phyloP scores from a whole-genome alignment of 1,140 invertebrate species.

The Hyles vespertilio region DNA sequence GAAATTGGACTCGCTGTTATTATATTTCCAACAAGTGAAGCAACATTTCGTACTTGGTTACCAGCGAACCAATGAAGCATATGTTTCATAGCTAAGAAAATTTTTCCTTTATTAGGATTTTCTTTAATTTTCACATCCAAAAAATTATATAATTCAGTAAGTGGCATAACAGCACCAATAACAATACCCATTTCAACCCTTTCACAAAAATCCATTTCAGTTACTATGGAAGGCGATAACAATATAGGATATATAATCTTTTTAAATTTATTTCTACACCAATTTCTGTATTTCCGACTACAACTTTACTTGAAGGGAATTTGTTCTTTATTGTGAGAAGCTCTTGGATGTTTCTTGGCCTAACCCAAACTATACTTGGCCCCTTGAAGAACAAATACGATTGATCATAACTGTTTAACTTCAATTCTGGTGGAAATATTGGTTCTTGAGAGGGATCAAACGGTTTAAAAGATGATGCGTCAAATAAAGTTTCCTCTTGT shows the following conservation, averaged over 20 bases:
- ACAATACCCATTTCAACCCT: conserved; percentile 77
- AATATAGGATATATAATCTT: conserved; percentile 88
- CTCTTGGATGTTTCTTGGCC: conserved; percentile 83
- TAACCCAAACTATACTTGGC: conserved; percentile 85
- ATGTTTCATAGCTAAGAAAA: conserved; percentile 84
- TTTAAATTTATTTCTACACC: conserved; percentile 96
- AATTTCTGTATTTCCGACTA: conserved; percentile 97
- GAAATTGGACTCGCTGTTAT: conserved; percentile 97
- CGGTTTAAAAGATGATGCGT: conserved; percentile 81
- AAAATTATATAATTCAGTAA: conserved; percentile 82
- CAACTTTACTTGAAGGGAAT: conserved; percentile 87
- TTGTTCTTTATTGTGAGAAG: conserved; percentile 85
- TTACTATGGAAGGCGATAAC: conserved; percentile 84
- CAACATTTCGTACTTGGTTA: conserved; percentile 91
- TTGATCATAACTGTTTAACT: conserved; percentile 77
- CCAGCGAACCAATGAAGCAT: conserved; percentile 97
- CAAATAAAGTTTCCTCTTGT: conserved; percentile 57
- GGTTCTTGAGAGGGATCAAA: conserved; percentile 92
- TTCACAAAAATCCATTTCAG: conserved; percentile 81
- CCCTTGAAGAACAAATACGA: conserved; percentile 83
- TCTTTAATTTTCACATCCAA: conserved; percentile 78
- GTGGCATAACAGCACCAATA: conserved; percentile 88
- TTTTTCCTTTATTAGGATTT: conserved; percentile 78
- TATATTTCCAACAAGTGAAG: conserved; percentile 93
- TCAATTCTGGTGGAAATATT: conserved; percentile 95